Evolutionary conservation across 1,140 invertebrate species (phyloP), one percentile per base, ranked within the genome.

Genomic region (Macrobrachium rosenbergii): DNA sequence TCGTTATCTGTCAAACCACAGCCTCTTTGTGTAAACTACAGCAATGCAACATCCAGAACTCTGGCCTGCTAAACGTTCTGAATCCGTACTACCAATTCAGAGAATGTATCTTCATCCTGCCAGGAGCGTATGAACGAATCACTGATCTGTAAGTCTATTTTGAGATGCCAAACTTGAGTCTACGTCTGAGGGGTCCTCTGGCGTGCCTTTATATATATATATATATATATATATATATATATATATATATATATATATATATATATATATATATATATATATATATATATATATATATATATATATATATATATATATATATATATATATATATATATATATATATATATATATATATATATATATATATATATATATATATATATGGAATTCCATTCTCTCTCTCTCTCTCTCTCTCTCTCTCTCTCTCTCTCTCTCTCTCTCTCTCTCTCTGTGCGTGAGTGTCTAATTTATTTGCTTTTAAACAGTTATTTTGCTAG

Each of bases 281-380:
- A 67, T 14, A 67, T 14, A 67, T 12, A 67, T 14, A n/a, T 14
- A 67, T 12, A 67, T 12, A 67, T 14, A 67, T 67, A 67, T 67
- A 67, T 23, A 67, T 67, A 67, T 67, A 67, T 23, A 67, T 67
- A 67, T 67, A 67, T 23, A 67, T 67, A 67, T 67, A 67, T 67
- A 67, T 67, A 67, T 23, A 67, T 67, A 67, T 67, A 67, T 23
- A 67, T 67, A 67, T 67, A 23, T 67, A 67, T n/a, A 67, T 67
- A 23, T 67, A 67, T n/a, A 67, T 67, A 23, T 67, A 67, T n/a
- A 67, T 67, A 23, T 67, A 67, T n/a, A 67, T 67, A 23, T 67
- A 67, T 67, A 23, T 67, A 67, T 67, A 67, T 23, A 67, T 67
- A 67, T 67, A 67, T 23, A 67, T 67, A n/a, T 67, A 67, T 12